These are phyloP conservation scores for Oreotrochilus melanogaster DNA, from an alignment of 2,113 vertebrate genomes.

Conservation along the genomic window DNA sequence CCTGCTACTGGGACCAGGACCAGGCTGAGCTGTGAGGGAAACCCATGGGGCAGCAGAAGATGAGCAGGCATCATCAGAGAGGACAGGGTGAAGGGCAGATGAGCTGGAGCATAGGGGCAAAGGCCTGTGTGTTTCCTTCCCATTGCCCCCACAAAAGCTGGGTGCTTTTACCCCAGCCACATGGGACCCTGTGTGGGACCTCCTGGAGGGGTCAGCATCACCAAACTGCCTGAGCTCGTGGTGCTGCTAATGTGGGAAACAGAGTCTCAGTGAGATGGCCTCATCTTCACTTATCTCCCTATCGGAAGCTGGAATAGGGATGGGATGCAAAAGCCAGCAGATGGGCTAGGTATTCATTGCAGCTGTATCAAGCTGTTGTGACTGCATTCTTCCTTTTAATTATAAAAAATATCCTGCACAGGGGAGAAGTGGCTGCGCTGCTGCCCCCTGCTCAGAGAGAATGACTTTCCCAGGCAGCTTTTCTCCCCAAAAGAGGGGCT, in stretches of 20 bases:
- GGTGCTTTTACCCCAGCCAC: not conserved
- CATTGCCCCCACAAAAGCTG: fast-evolving
- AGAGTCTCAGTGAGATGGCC: not conserved
- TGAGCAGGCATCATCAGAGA: not conserved
- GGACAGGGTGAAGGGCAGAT: fast-evolving
- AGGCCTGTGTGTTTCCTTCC: fast-evolving
- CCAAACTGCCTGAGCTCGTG: not conserved
- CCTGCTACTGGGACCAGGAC: not conserved
- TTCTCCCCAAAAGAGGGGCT: not conserved
- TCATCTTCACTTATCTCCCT: not conserved
- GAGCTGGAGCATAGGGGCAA: fast-evolving
- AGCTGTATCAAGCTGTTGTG: conserved; percentile 13
- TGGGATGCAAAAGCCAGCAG: not conserved
- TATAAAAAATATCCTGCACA: conserved; percentile 63
- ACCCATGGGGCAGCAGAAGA: not conserved
- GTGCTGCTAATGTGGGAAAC: not conserved
- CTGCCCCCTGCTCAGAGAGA: conserved; percentile 22
- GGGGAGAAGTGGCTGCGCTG: conserved; percentile 22
- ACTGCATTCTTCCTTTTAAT: conserved; percentile 57
- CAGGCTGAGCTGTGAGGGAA: not conserved
- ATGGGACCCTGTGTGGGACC: not conserved
- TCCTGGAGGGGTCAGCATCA: not conserved
- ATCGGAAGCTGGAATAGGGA: not conserved
- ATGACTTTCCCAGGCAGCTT: conserved; percentile 67
- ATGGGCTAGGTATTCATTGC: conserved; percentile 20